Evolutionary conservation across 2,113 vertebrate genomes (phyloP).

Genomic region (Leuciscus idus): DNA sequence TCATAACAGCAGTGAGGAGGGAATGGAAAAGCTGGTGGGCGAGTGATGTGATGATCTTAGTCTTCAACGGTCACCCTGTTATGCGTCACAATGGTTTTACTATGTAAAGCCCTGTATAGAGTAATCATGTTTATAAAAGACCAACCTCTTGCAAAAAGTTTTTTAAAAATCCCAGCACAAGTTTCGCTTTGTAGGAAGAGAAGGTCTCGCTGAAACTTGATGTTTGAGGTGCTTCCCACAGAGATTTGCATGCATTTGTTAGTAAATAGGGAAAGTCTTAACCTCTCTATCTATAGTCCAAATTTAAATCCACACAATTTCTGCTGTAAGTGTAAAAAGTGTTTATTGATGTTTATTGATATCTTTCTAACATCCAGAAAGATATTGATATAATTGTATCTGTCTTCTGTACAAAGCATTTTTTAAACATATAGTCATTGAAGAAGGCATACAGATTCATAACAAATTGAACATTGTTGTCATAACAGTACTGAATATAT

Average conservation of each 20-base stretch:
- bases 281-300: neutral
- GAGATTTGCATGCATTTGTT: constrained; percentile 10
- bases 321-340: neutral
- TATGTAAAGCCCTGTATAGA: neutral
- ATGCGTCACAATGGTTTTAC: neutral
- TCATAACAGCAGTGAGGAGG: neutral
- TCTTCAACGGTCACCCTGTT: neutral
- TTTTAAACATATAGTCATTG: neutral
- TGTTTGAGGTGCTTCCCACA: neutral
- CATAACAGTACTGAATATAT: neutral
- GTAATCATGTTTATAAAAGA: neutral
- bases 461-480: neutral
- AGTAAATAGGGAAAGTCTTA: neutral
- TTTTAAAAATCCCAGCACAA: neutral
- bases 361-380: neutral
- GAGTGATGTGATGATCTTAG: neutral
- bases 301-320: neutral
- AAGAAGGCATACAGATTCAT: neutral
- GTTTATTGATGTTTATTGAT: neutral
- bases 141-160: neutral
- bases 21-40: neutral
- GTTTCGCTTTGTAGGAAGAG: neutral
- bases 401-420: constrained; percentile 23
- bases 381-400: neutral
- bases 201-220: neutral